Conservation (phyloP, 2,888 invertebrate species). For the Nasonovia ribisnigri region DNA sequence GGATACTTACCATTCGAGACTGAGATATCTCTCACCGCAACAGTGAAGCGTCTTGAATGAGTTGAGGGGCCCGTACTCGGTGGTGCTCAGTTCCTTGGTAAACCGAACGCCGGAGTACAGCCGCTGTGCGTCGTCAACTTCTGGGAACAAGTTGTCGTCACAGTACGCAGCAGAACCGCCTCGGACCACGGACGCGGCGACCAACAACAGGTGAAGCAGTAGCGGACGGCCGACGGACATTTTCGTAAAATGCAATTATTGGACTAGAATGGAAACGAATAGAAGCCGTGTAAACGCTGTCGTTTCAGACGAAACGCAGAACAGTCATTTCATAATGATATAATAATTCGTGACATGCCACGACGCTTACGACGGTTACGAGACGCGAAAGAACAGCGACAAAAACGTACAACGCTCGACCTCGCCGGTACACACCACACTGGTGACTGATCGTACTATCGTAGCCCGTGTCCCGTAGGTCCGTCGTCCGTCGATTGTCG, state of each 20-base stretch:
- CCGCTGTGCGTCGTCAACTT: conserved; percentile 2
- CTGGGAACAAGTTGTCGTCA: conserved; percentile 33
- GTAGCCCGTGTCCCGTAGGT: neutral
- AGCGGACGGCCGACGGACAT: neutral
- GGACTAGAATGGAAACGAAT: neutral
- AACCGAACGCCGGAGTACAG: conserved; percentile 76
- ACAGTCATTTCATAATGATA: neutral
- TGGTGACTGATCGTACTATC: neutral
- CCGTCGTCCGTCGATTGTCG: neutral
- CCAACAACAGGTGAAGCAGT: neutral
- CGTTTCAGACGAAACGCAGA: neutral
- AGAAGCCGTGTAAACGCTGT: neutral
- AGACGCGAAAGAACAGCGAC: neutral
- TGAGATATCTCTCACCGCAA: conserved; percentile 82
- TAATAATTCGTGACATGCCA: neutral
- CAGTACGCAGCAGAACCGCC: conserved; percentile 39
- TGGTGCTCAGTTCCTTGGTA: conserved; percentile 79
- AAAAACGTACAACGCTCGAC: neutral
- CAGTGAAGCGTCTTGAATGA: conserved; percentile 83
- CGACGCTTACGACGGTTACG: neutral
- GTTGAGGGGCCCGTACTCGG: conserved; percentile 79
- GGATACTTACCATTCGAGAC: conserved; percentile 81
- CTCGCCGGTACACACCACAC: neutral
- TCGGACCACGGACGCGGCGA: neutral
- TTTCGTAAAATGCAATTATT: neutral